Evolutionary conservation across 2,113 vertebrate genomes (phyloP).

Genomic region (Spea multiplicata): DNA sequence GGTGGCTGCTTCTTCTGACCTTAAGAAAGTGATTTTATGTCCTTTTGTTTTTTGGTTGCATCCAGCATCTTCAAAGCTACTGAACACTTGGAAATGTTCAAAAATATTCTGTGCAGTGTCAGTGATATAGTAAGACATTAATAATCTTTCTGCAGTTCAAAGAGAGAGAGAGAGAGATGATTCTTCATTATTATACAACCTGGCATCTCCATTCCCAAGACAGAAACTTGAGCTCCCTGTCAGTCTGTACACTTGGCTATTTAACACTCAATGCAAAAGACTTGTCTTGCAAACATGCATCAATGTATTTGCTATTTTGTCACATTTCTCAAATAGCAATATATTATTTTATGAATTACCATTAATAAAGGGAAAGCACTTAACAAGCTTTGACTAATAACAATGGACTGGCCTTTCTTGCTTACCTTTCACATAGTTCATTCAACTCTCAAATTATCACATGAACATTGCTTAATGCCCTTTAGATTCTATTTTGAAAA

Average conservation of each 20-base stretch:
- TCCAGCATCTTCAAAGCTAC: no score
- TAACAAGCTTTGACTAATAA: no score
- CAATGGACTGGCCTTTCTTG: no score
- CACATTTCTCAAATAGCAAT: background rate
- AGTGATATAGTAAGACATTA: background rate
- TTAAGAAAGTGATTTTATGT: background rate
- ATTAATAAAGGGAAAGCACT: background rate
- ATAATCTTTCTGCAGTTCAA: background rate
- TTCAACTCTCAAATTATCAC: no score
- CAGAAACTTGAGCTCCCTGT: background rate
- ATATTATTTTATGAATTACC: background rate
- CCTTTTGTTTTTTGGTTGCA: no score
- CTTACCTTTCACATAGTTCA: no score
- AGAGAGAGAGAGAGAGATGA: background rate
- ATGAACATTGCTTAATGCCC: no score
- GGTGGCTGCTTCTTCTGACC: background rate
- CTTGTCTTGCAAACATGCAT: constrained; percentile 1
- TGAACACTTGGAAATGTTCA: background rate
- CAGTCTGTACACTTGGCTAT: background rate
- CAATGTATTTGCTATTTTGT: background rate
- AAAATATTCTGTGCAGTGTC: background rate
- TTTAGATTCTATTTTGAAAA: no score
- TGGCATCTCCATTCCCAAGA: background rate
- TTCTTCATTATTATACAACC: background rate
- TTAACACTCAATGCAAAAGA: background rate